phyloP scores from a whole-genome alignment of 2,113 vertebrate genomes.

The Ammodramus savannarum region DNA sequence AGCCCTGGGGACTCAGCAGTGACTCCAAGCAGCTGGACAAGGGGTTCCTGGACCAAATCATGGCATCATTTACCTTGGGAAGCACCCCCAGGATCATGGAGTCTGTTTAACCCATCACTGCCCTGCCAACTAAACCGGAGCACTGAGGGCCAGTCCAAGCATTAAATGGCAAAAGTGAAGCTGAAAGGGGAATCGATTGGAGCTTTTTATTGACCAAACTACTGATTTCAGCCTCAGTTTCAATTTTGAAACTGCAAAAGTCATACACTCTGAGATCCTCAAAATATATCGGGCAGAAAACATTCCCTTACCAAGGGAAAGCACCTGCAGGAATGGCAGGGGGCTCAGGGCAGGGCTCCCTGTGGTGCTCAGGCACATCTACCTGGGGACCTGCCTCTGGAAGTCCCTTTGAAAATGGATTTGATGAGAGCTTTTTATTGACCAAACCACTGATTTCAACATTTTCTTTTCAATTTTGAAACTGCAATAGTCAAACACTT shows the following conservation, averaged over 20 bases:
- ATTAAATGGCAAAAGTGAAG: not conserved
- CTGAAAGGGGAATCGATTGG: not conserved
- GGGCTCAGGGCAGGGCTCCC: not conserved
- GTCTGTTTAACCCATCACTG: not conserved
- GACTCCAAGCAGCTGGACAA: not conserved
- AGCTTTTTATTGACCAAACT: not conserved
- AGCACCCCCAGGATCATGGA: not conserved
- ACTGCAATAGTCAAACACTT: not conserved
- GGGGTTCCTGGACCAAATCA: not conserved
- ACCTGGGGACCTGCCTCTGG: not conserved
- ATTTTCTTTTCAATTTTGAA: not conserved
- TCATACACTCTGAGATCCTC: not conserved
- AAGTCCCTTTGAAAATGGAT: no score
- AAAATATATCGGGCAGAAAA: not conserved
- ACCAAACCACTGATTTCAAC: not conserved
- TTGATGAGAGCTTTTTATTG: not conserved
- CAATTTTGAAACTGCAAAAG: not conserved
- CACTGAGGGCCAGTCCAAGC: not conserved
- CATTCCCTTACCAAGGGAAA: not conserved
- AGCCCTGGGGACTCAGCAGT: not conserved
- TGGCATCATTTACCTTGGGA: not conserved
- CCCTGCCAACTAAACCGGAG: not conserved
- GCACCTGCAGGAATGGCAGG: fast-evolving
- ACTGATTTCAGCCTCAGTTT: not conserved
- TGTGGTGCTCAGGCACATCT: not conserved